These are phyloP conservation scores for Campaea margaritaria DNA, from an alignment of 2,888 invertebrate genomes.

Conservation along the genomic window DNA sequence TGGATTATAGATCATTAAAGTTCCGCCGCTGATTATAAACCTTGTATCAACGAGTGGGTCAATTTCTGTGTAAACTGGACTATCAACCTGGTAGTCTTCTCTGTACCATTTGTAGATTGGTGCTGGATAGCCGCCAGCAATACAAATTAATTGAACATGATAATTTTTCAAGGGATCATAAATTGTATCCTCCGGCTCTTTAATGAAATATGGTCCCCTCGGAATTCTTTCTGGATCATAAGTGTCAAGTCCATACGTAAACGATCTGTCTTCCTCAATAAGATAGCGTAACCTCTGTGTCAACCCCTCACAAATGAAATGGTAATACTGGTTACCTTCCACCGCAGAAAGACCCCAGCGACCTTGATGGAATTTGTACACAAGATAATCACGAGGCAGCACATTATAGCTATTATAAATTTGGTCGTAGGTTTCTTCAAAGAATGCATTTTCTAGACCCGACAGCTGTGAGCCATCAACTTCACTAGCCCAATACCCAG, in stretches of 20 bases:
- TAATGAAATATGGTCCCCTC: slow-evolving; percentile 94
- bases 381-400: slow-evolving; percentile 89
- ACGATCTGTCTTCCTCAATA: slow-evolving; percentile 90
- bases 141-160: slow-evolving; percentile 91
- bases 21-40: slow-evolving; percentile 96
- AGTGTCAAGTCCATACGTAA: slow-evolving; percentile 94
- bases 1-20: slow-evolving; percentile 94
- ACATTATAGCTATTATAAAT: slow-evolving; percentile 77
- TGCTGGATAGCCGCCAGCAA: slow-evolving; percentile 94
- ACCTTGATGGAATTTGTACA: slow-evolving; percentile 91
- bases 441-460: slow-evolving; percentile 93
- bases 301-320: slow-evolving; percentile 96
- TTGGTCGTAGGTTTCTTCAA: slow-evolving; percentile 83
- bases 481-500: slow-evolving; percentile 93
- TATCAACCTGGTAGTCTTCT: slow-evolving; percentile 93
- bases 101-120: slow-evolving; percentile 96
- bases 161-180: slow-evolving; percentile 92
- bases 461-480: slow-evolving; percentile 91
- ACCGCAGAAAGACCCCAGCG: slow-evolving; percentile 95
- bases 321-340: slow-evolving; percentile 89
- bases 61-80: slow-evolving; percentile 89
- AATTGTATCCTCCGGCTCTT: slow-evolving; percentile 92
- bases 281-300: slow-evolving; percentile 89
- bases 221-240: slow-evolving; percentile 92
- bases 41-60: slow-evolving; percentile 90